Evolutionary conservation across 53 echinoderm and acorn worm genomes (phyloP), one percentile per base, ranked within the genome.

Genomic region (Echinometra lucunter): DNA sequence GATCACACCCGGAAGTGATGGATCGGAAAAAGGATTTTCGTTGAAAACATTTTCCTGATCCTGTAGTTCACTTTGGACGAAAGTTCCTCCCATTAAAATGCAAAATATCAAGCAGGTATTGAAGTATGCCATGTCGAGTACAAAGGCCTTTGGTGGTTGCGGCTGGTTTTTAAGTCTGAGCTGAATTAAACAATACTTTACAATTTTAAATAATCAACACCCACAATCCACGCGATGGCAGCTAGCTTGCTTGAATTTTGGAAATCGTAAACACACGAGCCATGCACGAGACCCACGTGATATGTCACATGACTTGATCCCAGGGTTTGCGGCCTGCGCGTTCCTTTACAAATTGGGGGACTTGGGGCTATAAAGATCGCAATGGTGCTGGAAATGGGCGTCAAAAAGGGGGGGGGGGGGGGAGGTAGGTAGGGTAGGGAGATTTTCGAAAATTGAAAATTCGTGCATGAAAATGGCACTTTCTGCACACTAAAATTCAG

Each of bases 1-100:
- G 38, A 93, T 45, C 17, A 87, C 35, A 94, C 70, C 44, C 88
- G 94, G 94, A 94, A 94, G 88, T 94, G 44, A 0, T 32, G 66
- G 49, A 55, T 45, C 37, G 19, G 45, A 37, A 58, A 35, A 4
- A 9, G 25, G 23, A 81, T 38, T 42, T 81, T 85, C 25, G 30
- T 25, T 53, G n/a, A 4, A 21, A 28, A 18, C 78, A 78, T 34
- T 37, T 74, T 74, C 74, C n/a, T 53, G 49, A 47, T 4, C 49
- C 4, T 9, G 53, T 53, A 53, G 9, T 30, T 38, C 90, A 90
- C 87, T 47, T 60, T 74, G 42, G 23, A 49, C 11, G 57, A 34
- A 45, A 53, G 6, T 74, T 44, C 66, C 53, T 66, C 66, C 92
- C 32, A 63, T 7, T 25, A 90, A 90, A 23, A 60, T 37, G 25